These are phyloP conservation scores for Gila orcuttii DNA, from an alignment of 2,113 vertebrate species.

Conservation along the genomic window DNA sequence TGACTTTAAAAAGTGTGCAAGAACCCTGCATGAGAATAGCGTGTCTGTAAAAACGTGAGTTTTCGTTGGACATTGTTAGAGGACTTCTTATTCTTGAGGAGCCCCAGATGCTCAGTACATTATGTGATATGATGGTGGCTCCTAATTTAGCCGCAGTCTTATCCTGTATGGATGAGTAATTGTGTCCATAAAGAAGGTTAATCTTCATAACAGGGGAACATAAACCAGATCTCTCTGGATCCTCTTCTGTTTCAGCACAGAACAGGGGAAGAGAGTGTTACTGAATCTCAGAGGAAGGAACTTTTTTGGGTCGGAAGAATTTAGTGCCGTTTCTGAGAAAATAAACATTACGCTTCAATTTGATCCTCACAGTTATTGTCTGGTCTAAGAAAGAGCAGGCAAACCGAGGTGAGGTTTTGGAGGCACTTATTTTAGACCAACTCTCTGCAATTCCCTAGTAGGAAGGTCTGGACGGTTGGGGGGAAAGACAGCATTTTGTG, in stretches of 20 bases:
- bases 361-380: conserved; percentile 27
- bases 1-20: no score
- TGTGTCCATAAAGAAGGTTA: conserved; percentile 52
- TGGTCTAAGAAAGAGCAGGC: conserved; percentile 5
- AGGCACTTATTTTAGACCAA: neutral
- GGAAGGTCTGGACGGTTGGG: neutral
- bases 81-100: conserved; percentile 26
- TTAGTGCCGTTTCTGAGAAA: conserved; percentile 26
- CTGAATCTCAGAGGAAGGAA: neutral
- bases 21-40: neutral
- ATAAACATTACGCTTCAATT: conserved; percentile 19
- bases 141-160: conserved; percentile 48
- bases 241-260: conserved; percentile 32
- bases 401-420: conserved; percentile 29
- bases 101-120: conserved; percentile 50
- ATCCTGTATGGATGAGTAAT: conserved; percentile 51
- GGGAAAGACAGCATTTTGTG: neutral
- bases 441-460: neutral
- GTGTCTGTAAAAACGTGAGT: conserved; percentile 1
- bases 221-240: conserved; percentile 29
- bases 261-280: neutral
- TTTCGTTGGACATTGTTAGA: conserved; percentile 5
- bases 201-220: conserved; percentile 44
- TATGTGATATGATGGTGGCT: conserved; percentile 40
- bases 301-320: conserved; percentile 23